Evolutionary conservation across 2,113 vertebrate genomes (phyloP).

Genomic region (Nestor notabilis): DNA sequence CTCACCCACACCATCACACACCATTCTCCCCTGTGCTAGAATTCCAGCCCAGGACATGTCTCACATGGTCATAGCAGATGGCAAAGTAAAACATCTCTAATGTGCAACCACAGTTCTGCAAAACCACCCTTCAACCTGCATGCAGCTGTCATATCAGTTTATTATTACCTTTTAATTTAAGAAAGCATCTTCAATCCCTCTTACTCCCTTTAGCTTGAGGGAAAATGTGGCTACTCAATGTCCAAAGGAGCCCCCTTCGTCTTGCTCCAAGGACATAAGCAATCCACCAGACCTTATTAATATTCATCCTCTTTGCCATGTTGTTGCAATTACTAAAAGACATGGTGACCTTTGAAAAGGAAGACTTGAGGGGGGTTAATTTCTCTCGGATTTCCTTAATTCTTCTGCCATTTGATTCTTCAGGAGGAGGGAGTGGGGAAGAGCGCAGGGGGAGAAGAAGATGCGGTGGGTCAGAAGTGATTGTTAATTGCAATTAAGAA

Average conservation of each 20-base stretch:
- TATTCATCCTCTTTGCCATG: conserved; percentile 66
- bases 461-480: conserved; percentile 64
- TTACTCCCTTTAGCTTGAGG: background rate
- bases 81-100: background rate
- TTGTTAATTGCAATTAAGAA: conserved; percentile 70
- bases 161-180: background rate
- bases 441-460: conserved; percentile 17
- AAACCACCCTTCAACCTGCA: background rate
- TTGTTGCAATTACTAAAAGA: conserved; percentile 71
- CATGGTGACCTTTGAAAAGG: conserved; percentile 68
- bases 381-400: conserved; percentile 53
- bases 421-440: background rate
- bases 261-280: conserved; percentile 51
- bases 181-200: background rate
- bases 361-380: conserved; percentile 44
- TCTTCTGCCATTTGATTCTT: conserved; percentile 61
- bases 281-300: conserved; percentile 55
- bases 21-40: background rate
- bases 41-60: accelerated
- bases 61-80: background rate
- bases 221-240: conserved; percentile 1
- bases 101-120: background rate
- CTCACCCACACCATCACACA: background rate
- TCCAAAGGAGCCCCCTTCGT: conserved; percentile 8
- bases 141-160: background rate